Percentiles rank a stretch among this genome's conserved stretches.
Evolutionary conservation across 2,888 invertebrate genomes (phyloP).

Genomic region (Diogma glabrata): DNA sequence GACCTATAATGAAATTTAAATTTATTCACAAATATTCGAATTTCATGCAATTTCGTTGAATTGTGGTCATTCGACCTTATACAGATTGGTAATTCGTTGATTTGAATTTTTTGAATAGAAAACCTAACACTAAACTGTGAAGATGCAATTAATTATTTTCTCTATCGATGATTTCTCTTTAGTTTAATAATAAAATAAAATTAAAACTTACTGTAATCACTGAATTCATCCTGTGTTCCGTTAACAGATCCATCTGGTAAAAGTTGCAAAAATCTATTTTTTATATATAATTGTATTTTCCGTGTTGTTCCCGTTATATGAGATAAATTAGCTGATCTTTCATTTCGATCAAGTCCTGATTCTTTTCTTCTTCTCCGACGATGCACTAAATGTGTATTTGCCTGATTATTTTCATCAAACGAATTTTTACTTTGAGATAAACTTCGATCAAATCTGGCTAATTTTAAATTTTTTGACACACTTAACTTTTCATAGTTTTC

Average conservation of each 20-base stretch:
- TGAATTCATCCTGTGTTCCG: conserved; percentile 67
- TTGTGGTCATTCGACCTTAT: too few species aligned
- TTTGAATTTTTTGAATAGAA: too few species aligned
- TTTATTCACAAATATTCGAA: too few species aligned
- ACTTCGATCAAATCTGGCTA: conserved; percentile 35
- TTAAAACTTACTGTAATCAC: conserved; percentile 68
- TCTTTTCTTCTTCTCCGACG: conserved; percentile 9
- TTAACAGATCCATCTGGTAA: conserved; percentile 76
- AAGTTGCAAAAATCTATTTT: conserved; percentile 70
- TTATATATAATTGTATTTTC: conserved; percentile 75
- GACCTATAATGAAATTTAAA: not conserved
- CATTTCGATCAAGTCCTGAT: conserved; percentile 33
- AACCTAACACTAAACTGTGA: too few species aligned
- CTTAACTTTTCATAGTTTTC: conserved; percentile 11
- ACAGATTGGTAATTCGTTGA: too few species aligned
- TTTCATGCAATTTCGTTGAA: too few species aligned
- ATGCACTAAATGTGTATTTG: conserved; percentile 11
- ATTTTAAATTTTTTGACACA: not conserved
- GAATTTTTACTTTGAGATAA: conserved; percentile 22
- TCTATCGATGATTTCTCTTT: not conserved
- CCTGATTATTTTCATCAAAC: conserved; percentile 15
- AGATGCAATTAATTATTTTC: not conserved
- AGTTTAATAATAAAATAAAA: not conserved
- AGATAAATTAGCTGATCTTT: conserved; percentile 69
- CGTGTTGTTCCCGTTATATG: conserved; percentile 68